These are phyloP conservation scores for Cheumatopsyche charites DNA, from an alignment of 1,140 invertebrate genomes.

Conservation along the genomic window DNA sequence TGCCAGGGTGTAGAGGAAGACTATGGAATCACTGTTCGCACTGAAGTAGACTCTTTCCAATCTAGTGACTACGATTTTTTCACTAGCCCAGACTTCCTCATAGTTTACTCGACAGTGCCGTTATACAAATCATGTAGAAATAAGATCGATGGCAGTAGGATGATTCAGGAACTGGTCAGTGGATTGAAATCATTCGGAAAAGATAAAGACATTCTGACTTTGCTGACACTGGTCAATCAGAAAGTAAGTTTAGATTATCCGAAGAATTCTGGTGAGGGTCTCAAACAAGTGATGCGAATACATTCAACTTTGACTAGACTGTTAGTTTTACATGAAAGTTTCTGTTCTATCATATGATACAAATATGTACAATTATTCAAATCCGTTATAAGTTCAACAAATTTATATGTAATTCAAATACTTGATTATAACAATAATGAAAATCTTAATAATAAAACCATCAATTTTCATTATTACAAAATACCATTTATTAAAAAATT, in stretches of 20 bases:
- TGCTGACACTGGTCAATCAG: not conserved
- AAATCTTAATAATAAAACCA: no score
- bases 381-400: no score
- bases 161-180: not conserved
- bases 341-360: not conserved
- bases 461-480: not conserved
- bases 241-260: not conserved
- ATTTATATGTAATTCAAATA: no score
- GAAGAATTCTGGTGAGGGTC: not conserved
- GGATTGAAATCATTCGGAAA: not conserved
- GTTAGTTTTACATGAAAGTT: not conserved
- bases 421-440: no score
- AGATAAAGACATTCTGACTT: not conserved
- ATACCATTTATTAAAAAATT: not conserved
- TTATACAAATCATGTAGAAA: not conserved
- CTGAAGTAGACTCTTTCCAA: not conserved
- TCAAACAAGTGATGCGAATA: not conserved
- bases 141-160: not conserved
- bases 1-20: constrained; percentile 51
- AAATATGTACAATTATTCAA: no score
- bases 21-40: not conserved
- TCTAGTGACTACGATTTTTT: not conserved
- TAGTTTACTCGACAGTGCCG: constrained; percentile 3
- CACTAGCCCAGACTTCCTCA: not conserved
- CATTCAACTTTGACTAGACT: constrained; percentile 2